Conservation (phyloP, 2,888 invertebrate species). For the Xiphydria camelus region DNA sequence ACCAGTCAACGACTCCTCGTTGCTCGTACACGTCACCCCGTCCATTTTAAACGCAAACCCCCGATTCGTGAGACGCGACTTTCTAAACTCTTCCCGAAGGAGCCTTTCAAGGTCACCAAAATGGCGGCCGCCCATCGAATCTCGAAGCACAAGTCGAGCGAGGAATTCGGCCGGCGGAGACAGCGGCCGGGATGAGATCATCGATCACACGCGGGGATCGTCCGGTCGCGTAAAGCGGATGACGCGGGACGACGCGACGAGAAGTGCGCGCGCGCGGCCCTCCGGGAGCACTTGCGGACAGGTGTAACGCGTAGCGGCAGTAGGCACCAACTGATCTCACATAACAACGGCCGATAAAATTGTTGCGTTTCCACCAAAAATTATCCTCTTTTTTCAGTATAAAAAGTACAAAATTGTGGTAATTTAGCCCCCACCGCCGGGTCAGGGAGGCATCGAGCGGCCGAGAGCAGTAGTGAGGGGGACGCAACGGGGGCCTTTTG, state of each 20-base stretch:
- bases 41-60: no score
- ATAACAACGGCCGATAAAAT: slow-evolving; percentile 57
- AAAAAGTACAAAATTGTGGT: slow-evolving; percentile 57
- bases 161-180: no score
- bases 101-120: slow-evolving; percentile 27
- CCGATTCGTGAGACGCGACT: no score
- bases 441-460: slow-evolving; percentile 5
- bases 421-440: slow-evolving; percentile 48
- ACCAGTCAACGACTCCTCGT: no score
- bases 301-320: slow-evolving; percentile 56
- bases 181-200: no score
- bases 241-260: no score
- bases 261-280: no score
- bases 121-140: slow-evolving; percentile 31
- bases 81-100: no score
- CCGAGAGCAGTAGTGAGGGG: slow-evolving; percentile 8
- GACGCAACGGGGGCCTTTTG: slow-evolving; percentile 30
- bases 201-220: background rate
- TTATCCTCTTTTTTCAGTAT: slow-evolving; percentile 53
- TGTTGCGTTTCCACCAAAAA: slow-evolving; percentile 58
- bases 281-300: slow-evolving; percentile 24
- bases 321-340: slow-evolving; percentile 56
- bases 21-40: no score
- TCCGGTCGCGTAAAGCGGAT: no score
- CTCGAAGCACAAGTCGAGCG: slow-evolving; percentile 1